Evolutionary conservation across 2,113 vertebrate species (phyloP).

Genomic region (Ctenodactylus gundi): DNA sequence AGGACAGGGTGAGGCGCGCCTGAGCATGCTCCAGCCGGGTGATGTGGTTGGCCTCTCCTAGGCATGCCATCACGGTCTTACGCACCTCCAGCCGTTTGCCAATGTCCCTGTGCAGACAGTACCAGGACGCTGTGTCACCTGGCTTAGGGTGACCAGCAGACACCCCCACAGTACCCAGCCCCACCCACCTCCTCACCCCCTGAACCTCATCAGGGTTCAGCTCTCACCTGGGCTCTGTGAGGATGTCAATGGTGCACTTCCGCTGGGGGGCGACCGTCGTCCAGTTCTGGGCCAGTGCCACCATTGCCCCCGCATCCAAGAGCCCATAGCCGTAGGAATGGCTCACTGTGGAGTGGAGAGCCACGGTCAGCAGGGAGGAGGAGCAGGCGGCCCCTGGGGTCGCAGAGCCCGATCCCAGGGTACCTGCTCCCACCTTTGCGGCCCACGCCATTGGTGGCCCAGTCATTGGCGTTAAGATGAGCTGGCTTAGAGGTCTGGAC

Average conservation of each 20-base stretch:
- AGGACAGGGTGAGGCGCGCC: slow-evolving; percentile 94
- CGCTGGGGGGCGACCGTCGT: slow-evolving; percentile 91
- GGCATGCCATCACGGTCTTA: slow-evolving; percentile 89
- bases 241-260: slow-evolving; percentile 92
- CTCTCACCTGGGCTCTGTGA: slow-evolving; percentile 91
- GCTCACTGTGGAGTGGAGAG: slow-evolving; percentile 88
- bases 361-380: accelerated
- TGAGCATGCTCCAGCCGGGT: slow-evolving; percentile 93
- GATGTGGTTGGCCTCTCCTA: slow-evolving; percentile 88
- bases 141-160: accelerated
- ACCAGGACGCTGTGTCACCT: accelerated
- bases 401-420: accelerated
- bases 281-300: slow-evolving; percentile 95
- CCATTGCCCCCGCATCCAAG: slow-evolving; percentile 94
- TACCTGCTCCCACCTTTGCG: slow-evolving; percentile 89
- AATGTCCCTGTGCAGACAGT: slow-evolving; percentile 89
- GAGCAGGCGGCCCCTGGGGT: accelerated
- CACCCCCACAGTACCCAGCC: accelerated
- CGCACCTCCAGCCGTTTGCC: slow-evolving; percentile 91
- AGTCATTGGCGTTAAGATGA: slow-evolving; percentile 94
- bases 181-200: neutral
- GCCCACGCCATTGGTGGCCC: slow-evolving; percentile 95
- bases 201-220: neutral
- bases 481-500: slow-evolving; percentile 94
- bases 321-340: slow-evolving; percentile 97